Conservation (phyloP, 2,797 vertebrate species). For the Coccyzus lansbergi region DNA sequence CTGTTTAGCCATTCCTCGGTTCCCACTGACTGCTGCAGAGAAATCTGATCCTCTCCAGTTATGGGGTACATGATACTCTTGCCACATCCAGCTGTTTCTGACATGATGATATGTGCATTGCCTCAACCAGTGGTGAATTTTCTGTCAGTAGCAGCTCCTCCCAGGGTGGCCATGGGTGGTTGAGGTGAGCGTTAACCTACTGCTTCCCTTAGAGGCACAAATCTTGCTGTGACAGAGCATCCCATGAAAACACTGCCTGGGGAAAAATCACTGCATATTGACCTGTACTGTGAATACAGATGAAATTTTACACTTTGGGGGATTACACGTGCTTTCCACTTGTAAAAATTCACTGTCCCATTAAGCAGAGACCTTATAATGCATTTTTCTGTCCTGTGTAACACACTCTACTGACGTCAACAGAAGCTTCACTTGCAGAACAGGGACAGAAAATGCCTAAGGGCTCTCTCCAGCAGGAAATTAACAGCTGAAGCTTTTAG, state of each 20-base stretch:
- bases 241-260: not conserved
- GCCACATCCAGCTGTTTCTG: slow-evolving; percentile 26
- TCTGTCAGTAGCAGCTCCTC: not conserved
- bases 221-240: not conserved
- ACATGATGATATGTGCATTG: not conserved
- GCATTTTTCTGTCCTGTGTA: fast-evolving
- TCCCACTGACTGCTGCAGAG: not conserved
- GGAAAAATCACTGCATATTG: not conserved
- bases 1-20: not conserved
- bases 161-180: not conserved
- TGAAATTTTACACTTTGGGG: not conserved
- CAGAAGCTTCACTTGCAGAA: not conserved
- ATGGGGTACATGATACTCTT: not conserved
- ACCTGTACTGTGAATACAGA: not conserved
- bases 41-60: not conserved
- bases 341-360: not conserved
- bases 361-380: not conserved
- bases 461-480: not conserved
- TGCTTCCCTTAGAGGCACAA: not conserved
- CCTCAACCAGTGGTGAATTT: not conserved
- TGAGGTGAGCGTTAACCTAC: not conserved
- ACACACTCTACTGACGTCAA: not conserved
- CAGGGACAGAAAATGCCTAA: not conserved
- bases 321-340: not conserved
- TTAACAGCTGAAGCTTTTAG: not conserved